These are phyloP conservation scores for Nycteola revayana DNA, from an alignment of 2,888 invertebrate genomes.

Conservation along the genomic window DNA sequence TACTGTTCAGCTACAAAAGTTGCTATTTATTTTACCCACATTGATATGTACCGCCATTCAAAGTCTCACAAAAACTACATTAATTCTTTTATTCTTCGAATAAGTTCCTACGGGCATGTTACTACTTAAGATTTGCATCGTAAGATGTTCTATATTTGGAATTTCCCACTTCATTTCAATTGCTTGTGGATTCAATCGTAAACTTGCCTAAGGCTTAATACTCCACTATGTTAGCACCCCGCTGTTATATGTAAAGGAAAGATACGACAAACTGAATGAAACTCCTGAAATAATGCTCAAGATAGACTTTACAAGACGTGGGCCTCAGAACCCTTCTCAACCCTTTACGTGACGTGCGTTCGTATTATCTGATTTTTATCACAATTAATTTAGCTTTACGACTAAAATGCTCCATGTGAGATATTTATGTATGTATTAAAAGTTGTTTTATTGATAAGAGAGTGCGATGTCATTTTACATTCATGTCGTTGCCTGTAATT, in stretches of 20 bases:
- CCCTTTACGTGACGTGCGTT: conserved; percentile 41
- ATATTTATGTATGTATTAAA: conserved; percentile 9
- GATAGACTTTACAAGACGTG: conserved; percentile 31
- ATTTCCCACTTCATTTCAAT: too few relatives aligned
- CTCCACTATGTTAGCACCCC: not conserved
- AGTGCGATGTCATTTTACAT: not conserved
- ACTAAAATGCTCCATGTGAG: conserved; percentile 12
- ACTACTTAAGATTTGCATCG: too few relatives aligned
- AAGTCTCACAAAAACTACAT: too few relatives aligned
- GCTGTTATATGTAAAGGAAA: conserved; percentile 1
- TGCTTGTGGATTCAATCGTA: too few relatives aligned
- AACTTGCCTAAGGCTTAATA: too few relatives aligned
- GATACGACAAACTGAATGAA: conserved; percentile 5
- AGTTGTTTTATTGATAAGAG: not conserved
- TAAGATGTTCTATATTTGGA: too few relatives aligned
- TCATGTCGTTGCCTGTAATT: too few relatives aligned
- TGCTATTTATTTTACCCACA: too few relatives aligned
- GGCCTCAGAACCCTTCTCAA: conserved; percentile 39
- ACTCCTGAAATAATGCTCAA: conserved; percentile 33
- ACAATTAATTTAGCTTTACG: conserved; percentile 40
- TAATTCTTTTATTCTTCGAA: too few relatives aligned
- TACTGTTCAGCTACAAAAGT: too few relatives aligned
- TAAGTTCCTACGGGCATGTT: too few relatives aligned
- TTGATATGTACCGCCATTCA: too few relatives aligned
- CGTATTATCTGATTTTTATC: conserved; percentile 40